phyloP scores from a whole-genome alignment of 2,797 vertebrate genomes.

The Ctenopoma kingsleyae region DNA sequence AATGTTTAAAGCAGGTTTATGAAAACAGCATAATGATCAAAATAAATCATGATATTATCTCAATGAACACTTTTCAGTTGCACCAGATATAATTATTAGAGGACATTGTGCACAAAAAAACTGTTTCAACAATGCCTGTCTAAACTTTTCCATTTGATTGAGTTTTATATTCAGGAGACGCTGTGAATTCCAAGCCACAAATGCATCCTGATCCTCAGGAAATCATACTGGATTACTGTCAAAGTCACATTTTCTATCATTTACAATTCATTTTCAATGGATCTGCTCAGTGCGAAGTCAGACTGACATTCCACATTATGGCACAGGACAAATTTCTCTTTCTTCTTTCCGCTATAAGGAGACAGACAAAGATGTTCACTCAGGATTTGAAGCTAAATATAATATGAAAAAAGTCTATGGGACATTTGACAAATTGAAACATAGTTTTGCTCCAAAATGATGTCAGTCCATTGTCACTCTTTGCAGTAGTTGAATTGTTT shows the following conservation, averaged over 20 bases:
- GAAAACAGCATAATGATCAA: constrained; percentile 5
- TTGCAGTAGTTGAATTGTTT: constrained; percentile 18
- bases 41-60: not conserved
- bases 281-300: constrained; percentile 46
- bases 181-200: constrained; percentile 50
- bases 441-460: constrained; percentile 21
- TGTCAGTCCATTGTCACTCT: constrained; percentile 24
- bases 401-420: constrained; percentile 34
- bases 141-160: constrained; percentile 69
- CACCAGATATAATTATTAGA: constrained; percentile 34
- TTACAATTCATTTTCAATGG: constrained; percentile 64
- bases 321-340: constrained; percentile 57
- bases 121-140: constrained; percentile 59
- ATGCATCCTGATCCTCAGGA: constrained; percentile 67
- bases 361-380: constrained; percentile 49
- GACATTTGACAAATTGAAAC: constrained; percentile 51
- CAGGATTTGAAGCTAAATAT: constrained; percentile 63
- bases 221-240: constrained; percentile 73
- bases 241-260: constrained; percentile 71
- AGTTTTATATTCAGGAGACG: constrained; percentile 48
- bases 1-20: not conserved
- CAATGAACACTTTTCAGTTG: constrained; percentile 25
- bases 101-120: constrained; percentile 40
- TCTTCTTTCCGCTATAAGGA: constrained; percentile 43
- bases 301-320: constrained; percentile 64